Evolutionary conservation across 2,888 invertebrate species (phyloP).

Genomic region (Tipula helvola): DNA sequence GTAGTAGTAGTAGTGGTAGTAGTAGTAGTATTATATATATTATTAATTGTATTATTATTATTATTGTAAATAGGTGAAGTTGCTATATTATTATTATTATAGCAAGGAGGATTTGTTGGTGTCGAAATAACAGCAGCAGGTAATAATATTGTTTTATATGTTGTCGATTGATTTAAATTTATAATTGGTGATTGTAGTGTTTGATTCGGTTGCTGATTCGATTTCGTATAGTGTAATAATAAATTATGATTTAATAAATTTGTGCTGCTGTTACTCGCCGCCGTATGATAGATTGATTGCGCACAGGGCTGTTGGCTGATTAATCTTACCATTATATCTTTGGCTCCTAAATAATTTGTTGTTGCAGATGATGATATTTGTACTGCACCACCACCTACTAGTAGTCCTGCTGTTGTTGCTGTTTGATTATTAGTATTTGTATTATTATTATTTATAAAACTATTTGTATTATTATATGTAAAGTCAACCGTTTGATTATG

Average conservation of each 20-base stretch:
- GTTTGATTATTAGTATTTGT: background rate
- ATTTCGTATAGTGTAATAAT: constrained; percentile 1
- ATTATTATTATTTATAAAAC: background rate
- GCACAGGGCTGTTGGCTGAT: background rate
- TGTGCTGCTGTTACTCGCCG: background rate
- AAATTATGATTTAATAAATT: background rate
- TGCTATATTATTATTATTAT: background rate
- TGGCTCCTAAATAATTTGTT: constrained; percentile 14
- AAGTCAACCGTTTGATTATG: constrained; percentile 20
- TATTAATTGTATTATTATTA: constrained; percentile 20
- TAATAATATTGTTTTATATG: constrained; percentile 11
- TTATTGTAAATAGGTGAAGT: background rate
- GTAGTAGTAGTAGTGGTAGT: constrained; percentile 16
- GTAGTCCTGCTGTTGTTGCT: background rate
- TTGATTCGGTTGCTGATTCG: constrained; percentile 22
- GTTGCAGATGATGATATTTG: background rate
- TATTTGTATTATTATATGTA: constrained; percentile 9
- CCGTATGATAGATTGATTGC: background rate
- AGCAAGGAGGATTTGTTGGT: constrained; percentile 16
- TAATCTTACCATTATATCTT: constrained; percentile 20
- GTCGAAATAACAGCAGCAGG: constrained; percentile 19
- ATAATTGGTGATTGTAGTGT: constrained; percentile 19
- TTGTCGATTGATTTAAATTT: constrained; percentile 5
- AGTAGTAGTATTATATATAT: constrained; percentile 26
- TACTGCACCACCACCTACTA: background rate